Evolutionary conservation across 2,113 vertebrate genomes (phyloP), one percentile per base, ranked within the genome.

Genomic region (Sigmodon hispidus): DNA sequence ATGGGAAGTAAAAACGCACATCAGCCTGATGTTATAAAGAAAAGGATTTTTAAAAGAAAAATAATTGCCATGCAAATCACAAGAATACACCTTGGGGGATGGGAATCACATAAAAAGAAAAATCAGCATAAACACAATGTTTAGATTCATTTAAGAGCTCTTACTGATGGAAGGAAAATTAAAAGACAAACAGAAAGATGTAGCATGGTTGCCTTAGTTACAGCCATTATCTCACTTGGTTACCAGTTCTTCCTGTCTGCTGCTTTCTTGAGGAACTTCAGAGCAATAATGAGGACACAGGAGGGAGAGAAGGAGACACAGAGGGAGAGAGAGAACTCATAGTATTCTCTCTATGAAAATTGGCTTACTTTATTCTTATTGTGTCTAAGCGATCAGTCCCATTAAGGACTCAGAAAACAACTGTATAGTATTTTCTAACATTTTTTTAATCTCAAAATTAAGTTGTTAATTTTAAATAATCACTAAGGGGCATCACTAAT

Each of bases 61-160:
- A 92, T 86, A 94, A 93, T 92, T 92, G 52, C 26, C 36, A 80
- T 10, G 9, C 45, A 84, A 59, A 86, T 31, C 87, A 77, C 50
- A 90, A 57, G 57, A 88, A 81, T 3, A 93, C 3, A n/a, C 34
- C 48, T 85, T 36, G 5, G 80, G 87, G 92, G 93, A 94, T 59
- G 59, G 59, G 59, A 73, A 89, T 55, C 36, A 94, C 81, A 61
- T 61, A 86, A 48, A 72, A 95, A 90, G 15, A 26, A 88, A 95
- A 91, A 94, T 96, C 79, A 95, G 79, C 89, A 96, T 87, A 97
- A 89, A 52, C 17, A 91, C 61, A 95, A 87, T 70, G 50, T 89
- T 94, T 9, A 3, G 45, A 89, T 92, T 95, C 45, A 89, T 85
- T 94, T 94, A 79, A 94, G 72, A 95, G 40, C 16, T 89, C 96